Percentiles rank a stretch among this genome's conserved stretches.
Conservation (phyloP, 2,113 vertebrate species). For the Gymnarchus niloticus region DNA sequence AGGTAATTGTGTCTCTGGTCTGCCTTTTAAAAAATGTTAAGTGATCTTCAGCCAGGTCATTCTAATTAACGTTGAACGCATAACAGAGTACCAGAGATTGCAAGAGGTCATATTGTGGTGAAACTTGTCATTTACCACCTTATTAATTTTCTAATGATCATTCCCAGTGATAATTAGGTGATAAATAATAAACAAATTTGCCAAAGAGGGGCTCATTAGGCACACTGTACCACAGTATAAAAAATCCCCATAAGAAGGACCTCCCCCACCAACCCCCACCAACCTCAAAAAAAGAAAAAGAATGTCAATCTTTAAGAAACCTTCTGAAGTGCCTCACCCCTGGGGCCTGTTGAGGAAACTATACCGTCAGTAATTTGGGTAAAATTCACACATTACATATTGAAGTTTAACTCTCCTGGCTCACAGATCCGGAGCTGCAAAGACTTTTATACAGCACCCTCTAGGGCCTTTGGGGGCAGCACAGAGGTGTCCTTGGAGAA, state of each 20-base stretch:
- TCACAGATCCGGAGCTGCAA: background rate
- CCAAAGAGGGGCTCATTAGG: background rate
- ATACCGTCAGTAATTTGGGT: background rate
- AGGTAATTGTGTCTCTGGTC: background rate
- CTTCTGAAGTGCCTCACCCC: background rate
- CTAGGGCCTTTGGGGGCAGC: background rate
- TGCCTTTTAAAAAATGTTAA: background rate
- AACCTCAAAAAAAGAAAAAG: too few species aligned
- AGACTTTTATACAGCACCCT: background rate
- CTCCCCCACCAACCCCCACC: background rate
- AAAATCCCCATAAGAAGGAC: background rate
- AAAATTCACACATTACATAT: background rate
- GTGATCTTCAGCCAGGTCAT: background rate
- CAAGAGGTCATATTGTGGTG: background rate
- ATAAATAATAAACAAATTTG: conserved; percentile 8
- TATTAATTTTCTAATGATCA: conserved; percentile 8
- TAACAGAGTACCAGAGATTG: background rate
- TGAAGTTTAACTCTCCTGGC: background rate
- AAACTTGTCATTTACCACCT: conserved; percentile 1
- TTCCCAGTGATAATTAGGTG: background rate
- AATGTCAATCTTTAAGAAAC: background rate
- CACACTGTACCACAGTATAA: background rate
- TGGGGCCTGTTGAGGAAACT: background rate
- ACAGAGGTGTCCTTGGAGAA: background rate
- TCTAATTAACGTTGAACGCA: background rate